Evolutionary conservation across 2,113 vertebrate genomes (phyloP), one percentile per base, ranked within the genome.

Genomic region (Channa argus): DNA sequence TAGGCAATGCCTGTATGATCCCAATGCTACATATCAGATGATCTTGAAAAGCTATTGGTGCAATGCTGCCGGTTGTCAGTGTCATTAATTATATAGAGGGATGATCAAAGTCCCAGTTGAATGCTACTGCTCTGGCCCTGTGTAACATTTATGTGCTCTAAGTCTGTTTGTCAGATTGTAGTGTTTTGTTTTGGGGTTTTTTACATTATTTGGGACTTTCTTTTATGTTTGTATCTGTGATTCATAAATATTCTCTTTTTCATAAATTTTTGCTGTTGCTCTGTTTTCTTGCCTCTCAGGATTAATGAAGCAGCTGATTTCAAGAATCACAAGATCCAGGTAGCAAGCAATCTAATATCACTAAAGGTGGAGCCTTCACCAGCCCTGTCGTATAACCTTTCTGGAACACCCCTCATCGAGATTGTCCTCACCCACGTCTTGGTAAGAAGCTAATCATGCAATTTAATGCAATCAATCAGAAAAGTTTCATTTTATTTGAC

Each of bases 341-440:
- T 95, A 1, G 92, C 92, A 63, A 99, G 98, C 80, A 89, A 45
- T 8, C 91, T 99, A 2, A 97, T 99, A 59, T 98, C 98, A 11
- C 72, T 99, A 71, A 96, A 96, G 79, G 95, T 98, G 85, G 95
- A 96, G 2, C 98, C 98, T 0, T 91, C 86, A 0, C 98, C 96
- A 0, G 79, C 81, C 6, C 65, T 99, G 50, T 95, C 95, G 24
- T 47, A 82, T 73, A 97, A 96, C 70, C 94, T 98, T 12, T 97
- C 96, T 0, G 95, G 94, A 10, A 90, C 92, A 0, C 97, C 97
- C 0, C 94, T 98, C 34, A 93, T 98, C 80, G 95, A 95, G 24
- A 95, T 98, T 34, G 95, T 94, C 50, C 96, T 98, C 51, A 88
- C 84, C 1, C 98, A 99, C 77, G 86, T 74, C 2, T 54, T 98